A percentile compares a stretch with the other conserved stretches of the same genome.
These are phyloP conservation scores for Exaiptasia diaphana DNA, from an alignment of 64 coral and sea anemone genomes.

Conservation along the genomic window DNA sequence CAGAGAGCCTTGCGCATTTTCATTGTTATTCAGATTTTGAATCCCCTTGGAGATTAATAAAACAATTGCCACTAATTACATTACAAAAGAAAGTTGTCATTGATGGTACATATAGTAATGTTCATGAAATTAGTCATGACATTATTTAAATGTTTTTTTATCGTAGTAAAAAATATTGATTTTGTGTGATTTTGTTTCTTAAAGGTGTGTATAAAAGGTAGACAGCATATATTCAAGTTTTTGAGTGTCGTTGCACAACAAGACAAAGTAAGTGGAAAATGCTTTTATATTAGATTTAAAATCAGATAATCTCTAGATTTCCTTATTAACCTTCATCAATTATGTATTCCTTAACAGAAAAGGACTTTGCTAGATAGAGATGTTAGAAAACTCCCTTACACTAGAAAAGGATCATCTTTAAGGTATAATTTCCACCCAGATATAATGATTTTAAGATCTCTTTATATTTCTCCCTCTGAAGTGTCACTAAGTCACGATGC, in stretches of 20 bases:
- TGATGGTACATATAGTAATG: neutral
- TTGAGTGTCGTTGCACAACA: constrained; percentile 87
- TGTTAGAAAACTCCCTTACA: constrained; percentile 58
- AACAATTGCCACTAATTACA: no score
- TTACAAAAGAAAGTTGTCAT: no score
- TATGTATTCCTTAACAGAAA: constrained; percentile 48
- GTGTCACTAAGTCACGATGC: no score
- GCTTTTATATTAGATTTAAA: no score
- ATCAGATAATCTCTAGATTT: no score
- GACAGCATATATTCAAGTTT: constrained; percentile 96
- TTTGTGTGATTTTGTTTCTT: neutral
- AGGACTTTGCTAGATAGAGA: constrained; percentile 82
- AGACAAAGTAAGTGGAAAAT: constrained; percentile 71
- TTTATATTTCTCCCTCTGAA: neutral
- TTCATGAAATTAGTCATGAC: neutral
- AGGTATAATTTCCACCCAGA: constrained; percentile 34
- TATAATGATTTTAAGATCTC: neutral
- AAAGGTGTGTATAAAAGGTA: constrained; percentile 90
- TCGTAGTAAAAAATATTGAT: neutral
- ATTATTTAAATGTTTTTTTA: neutral
- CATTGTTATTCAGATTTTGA: no score
- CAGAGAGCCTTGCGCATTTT: no score
- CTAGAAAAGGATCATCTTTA: constrained; percentile 36
- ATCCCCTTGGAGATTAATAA: no score
- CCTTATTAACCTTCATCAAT: no score